Evolutionary conservation across 2,113 vertebrate species (phyloP), one percentile per base, ranked within the genome.

Genomic region (Phocoena sinus): DNA sequence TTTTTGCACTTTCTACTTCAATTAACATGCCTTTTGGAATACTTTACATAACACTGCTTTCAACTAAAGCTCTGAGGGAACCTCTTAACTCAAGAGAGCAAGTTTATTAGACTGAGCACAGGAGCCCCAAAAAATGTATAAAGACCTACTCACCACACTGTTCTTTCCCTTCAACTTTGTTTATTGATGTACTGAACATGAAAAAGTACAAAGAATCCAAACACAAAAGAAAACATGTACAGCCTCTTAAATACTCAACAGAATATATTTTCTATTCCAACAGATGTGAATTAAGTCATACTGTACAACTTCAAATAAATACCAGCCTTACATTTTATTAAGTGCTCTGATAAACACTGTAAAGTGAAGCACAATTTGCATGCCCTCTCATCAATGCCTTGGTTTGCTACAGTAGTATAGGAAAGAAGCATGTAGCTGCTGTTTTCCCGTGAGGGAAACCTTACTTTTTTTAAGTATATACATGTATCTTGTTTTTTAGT

Each of bases 141-240:
- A 98, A 98, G 96, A 99, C 77, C 81, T 97, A 90, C 91, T 98
- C 85, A 3, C 33, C 96, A 99, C 97, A 97, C 97, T 89, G 63
- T 94, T 98, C 97, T 98, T 99, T 99, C 99, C 99, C 99, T 99
- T 99, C 99, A 99, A 99, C 99, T 99, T 99, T 99, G 99, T 99
- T 99, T 99, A 99, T 99, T 99, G 99, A 99, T 99, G 99, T 99
- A 99, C 99, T 99, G 99, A 99, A 99, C 99, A 99, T 99, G 99
- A 99, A 99, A 99, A 99, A 99, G 99, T 99, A 99, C 99, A 99
- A 99, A 99, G 99, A 99, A 99, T 99, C 98, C 99, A 99, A 99
- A 99, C 99, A 99, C 99, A 99, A 99, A 99, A 99, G 99, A 99
- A 98, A 99, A 99, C 99, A 99, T 99, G 99, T 99, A 99, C 99